Conservation (phyloP, 2,888 invertebrate species). For the Amaurobius ferox region DNA sequence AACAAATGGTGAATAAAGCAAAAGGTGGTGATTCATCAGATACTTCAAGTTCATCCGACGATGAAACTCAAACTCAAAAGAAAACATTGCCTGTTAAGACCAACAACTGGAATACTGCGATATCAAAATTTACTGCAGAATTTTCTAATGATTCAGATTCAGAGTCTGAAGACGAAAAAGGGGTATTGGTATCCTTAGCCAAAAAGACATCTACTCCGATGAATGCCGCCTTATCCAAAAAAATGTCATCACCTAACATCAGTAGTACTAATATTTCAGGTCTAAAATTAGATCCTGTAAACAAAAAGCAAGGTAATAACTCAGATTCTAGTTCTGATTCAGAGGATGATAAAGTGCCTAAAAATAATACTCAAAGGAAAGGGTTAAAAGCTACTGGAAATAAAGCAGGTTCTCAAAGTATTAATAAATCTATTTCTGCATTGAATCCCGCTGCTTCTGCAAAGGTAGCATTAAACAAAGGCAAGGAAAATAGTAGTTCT, state of each 20-base stretch:
- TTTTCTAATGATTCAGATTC: slow-evolving; percentile 42
- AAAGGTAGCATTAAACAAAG: too few species aligned
- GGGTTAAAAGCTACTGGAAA: too few species aligned
- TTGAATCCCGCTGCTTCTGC: too few species aligned
- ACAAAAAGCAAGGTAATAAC: slow-evolving; percentile 14
- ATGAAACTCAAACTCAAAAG: not conserved
- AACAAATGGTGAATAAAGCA: too few species aligned
- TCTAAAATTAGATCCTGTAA: too few species aligned
- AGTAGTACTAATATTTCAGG: not conserved
- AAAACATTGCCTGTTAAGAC: not conserved
- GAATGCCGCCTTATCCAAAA: not conserved
- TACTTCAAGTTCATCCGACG: slow-evolving; percentile 50
- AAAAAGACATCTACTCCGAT: slow-evolving; percentile 24
- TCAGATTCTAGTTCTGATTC: slow-evolving; percentile 58
- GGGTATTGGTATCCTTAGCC: slow-evolving; percentile 37
- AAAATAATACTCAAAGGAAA: too few species aligned
- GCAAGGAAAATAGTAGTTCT: too few species aligned
- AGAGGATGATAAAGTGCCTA: not conserved
- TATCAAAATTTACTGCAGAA: slow-evolving; percentile 33
- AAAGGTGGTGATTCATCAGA: too few species aligned
- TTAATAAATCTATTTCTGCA: too few species aligned
- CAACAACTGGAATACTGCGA: slow-evolving; percentile 1
- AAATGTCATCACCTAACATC: not conserved
- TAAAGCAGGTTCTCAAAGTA: too few species aligned
- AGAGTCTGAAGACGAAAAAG: slow-evolving; percentile 31